Percentiles rank a stretch among this genome's conserved stretches.
Evolutionary conservation across 23 tunicate species (phyloP).

Genomic region (Phallusia fumigata): DNA sequence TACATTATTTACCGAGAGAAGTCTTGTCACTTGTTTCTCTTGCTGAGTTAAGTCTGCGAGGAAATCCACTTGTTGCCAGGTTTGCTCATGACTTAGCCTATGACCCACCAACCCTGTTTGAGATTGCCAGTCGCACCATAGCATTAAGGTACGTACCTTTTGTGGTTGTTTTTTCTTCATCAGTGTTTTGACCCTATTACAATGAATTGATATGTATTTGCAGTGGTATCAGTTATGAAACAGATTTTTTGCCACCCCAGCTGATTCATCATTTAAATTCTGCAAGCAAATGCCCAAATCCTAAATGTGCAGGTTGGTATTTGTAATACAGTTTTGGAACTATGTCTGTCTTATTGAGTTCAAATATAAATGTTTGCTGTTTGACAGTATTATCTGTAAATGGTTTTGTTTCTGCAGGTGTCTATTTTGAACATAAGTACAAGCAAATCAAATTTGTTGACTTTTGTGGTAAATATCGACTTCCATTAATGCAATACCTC

Average conservation of each 20-base stretch:
- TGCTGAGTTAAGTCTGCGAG: conserved; percentile 53
- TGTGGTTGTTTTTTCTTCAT: no score
- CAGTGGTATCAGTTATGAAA: conserved; percentile 15
- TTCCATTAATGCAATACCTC: conserved; percentile 63
- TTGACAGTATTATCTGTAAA: no score
- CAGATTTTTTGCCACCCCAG: conserved; percentile 12
- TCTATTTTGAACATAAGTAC: conserved; percentile 55
- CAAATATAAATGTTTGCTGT: no score
- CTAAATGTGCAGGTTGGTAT: conserved; percentile 39
- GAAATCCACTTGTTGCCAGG: conserved; percentile 60
- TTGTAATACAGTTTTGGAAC: neutral
- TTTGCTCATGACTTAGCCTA: conserved; percentile 57
- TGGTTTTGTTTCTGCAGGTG: conserved; percentile 18
- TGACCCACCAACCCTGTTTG: conserved; percentile 59
- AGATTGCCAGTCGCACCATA: conserved; percentile 55
- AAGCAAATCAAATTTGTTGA: conserved; percentile 73
- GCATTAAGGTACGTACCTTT: neutral
- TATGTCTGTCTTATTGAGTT: no score
- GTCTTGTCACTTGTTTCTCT: conserved; percentile 48
- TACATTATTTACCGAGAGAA: conserved; percentile 50
- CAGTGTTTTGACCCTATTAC: no score
- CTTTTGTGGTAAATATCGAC: conserved; percentile 74
- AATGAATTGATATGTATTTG: neutral
- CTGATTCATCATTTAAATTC: conserved; percentile 39
- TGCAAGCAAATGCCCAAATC: conserved; percentile 70